Base-by-base conservation (phyloP, 2,113 vertebrate genomes). In the Petrocephalus microphthalmus region DNA sequence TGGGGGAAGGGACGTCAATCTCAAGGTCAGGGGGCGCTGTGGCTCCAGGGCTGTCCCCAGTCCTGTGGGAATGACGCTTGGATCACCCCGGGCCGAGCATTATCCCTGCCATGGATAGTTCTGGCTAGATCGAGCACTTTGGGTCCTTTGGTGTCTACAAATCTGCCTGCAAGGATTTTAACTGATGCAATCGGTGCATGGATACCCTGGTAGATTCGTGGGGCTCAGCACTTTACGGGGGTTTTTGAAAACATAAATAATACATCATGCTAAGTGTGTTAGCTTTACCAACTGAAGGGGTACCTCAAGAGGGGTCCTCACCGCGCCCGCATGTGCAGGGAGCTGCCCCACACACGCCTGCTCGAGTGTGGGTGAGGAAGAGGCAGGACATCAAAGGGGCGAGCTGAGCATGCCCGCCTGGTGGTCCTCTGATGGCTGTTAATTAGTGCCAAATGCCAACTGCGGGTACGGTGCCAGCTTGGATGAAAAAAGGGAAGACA, bases 401-500 rank as follows among this genome's bases (percentile, higher is more conserved):
- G 92, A 91, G 91, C 91, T 89, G 94, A 96, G 96, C 95, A 95
- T 97, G 96, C 96, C 95, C 95, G 94, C 94, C 93, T 94, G 94
- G 94, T 95, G 94, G 93, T 95, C 94, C 92, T 94, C 91, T 94
- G 94, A 96, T 95, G 95, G 94, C 94, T 91, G 94, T 97, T 97
- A 97, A 97, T 97, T 97, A 97, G 96, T 94, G 94, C 94, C 96
- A 96, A 97, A 96, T 94, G 95, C 95, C 94, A 96, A 95, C 95
- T 95, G 96, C 94, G 95, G 95, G 96, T 96, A 94, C 92, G 94
- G 94, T 96, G 96, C 96, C 96, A 97, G 94, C 91, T 85, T 93
- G 92, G 95, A 96, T 96, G 96, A 96, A 97, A 96, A 96, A 93
- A 93, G 90, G 4, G 15, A 37, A 37, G 71, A 37, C 19, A 29